Evolutionary conservation across 2,888 invertebrate species (phyloP).

Genomic region (Iphiclides podalirius): DNA sequence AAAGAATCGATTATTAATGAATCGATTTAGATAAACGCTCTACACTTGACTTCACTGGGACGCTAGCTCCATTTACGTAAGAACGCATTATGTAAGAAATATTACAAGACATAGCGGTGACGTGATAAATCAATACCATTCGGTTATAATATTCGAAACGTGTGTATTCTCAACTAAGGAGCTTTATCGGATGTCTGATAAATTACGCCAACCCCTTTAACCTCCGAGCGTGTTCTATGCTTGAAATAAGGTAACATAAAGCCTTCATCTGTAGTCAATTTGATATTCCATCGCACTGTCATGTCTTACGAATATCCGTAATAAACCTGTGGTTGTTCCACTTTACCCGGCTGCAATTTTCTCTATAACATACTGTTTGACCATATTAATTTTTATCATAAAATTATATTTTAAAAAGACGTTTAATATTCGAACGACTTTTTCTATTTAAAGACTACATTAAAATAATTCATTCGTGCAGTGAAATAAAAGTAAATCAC

Average conservation of each 20-base stretch:
- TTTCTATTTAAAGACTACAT: too few relatives aligned
- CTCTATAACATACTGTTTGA: too few relatives aligned
- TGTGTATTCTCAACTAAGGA: conserved; percentile 2
- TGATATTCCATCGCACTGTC: conserved; percentile 14
- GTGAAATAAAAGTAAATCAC: too few relatives aligned
- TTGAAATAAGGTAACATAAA: conserved; percentile 21
- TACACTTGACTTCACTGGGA: too few relatives aligned
- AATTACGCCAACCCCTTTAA: conserved; percentile 18
- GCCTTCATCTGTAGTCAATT: conserved; percentile 17
- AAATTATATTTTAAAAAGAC: too few relatives aligned
- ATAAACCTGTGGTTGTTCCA: conserved; percentile 2
- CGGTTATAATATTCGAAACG: not conserved
- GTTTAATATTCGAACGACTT: too few relatives aligned
- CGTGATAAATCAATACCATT: conserved; percentile 10
- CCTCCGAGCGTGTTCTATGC: conserved; percentile 7
- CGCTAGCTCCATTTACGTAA: not conserved
- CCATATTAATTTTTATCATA: too few relatives aligned
- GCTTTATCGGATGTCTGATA: conserved; percentile 22
- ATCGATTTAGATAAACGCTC: too few relatives aligned
- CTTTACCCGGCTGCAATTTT: conserved; percentile 2
- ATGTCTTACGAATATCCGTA: conserved; percentile 10
- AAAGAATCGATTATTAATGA: too few relatives aligned
- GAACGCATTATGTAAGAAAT: not conserved
- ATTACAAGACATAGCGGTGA: not conserved
- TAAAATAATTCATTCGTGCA: too few relatives aligned